A percentile compares a stretch with the other conserved stretches of the same genome.
Conservation (phyloP, 1,140 invertebrate species). For the Brachionus plicatilis region DNA sequence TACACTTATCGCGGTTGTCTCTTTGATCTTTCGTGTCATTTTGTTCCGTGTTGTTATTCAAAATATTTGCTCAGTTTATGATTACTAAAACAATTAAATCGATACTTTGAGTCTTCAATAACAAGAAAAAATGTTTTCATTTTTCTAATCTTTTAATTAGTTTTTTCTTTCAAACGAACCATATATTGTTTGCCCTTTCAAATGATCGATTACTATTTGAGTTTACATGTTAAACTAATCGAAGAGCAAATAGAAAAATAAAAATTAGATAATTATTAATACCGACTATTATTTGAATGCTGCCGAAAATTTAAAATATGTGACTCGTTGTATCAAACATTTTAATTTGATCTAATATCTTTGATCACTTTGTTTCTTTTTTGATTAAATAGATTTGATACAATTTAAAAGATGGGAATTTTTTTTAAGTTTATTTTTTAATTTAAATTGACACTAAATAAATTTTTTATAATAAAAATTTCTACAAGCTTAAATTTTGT, state of each 20-base stretch:
- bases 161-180: background rate
- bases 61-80: slow-evolving; percentile 22
- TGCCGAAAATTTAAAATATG: background rate
- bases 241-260: background rate
- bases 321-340: background rate
- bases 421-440: background rate
- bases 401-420: background rate
- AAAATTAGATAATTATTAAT: background rate
- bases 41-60: background rate
- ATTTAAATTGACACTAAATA: background rate
- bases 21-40: background rate
- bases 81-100: slow-evolving; percentile 8
- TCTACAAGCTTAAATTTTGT: too few species aligned
- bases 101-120: slow-evolving; percentile 5
- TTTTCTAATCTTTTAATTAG: slow-evolving; percentile 21
- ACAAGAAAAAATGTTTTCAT: background rate
- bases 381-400: background rate
- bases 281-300: background rate
- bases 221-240: background rate
- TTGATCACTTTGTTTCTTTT: background rate
- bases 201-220: background rate
- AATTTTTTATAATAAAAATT: background rate
- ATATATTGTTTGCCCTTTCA: background rate
- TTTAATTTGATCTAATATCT: background rate
- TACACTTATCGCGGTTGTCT: background rate